A percentile compares a stretch with the other conserved stretches of the same genome.
Conservation (phyloP, 1,140 invertebrate species). For the Bombus picipes region DNA sequence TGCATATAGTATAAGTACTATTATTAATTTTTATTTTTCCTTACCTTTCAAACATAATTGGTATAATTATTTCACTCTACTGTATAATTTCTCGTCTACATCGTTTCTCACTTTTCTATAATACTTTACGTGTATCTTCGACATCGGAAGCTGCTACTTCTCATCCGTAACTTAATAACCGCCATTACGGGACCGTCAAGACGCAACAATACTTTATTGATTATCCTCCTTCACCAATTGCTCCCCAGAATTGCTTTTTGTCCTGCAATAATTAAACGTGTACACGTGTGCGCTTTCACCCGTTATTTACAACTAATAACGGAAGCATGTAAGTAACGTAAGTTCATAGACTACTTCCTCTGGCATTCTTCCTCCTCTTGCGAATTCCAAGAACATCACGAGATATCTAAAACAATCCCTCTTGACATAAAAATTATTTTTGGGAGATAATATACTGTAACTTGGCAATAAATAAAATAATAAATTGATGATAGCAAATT, state of each 20-base stretch:
- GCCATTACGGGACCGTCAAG: not conserved
- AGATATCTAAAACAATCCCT: not conserved
- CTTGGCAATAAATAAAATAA: not conserved
- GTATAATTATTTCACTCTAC: not conserved
- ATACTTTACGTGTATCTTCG: not conserved
- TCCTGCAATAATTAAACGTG: not conserved
- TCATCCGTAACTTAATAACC: not conserved
- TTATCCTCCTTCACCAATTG: not conserved
- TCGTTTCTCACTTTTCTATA: not conserved
- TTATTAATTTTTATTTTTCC: not conserved
- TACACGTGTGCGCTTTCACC: constrained; percentile 1
- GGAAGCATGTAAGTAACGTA: not conserved
- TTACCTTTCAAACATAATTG: not conserved
- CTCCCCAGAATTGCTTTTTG: not conserved
- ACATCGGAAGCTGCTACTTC: not conserved
- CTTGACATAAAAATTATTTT: not conserved
- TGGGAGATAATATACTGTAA: not conserved
- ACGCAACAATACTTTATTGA: constrained; percentile 9
- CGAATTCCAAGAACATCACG: not conserved
- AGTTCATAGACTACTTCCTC: not conserved
- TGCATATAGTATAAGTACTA: not conserved
- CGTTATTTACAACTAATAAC: constrained; percentile 6
- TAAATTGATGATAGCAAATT: not conserved
- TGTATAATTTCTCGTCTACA: not conserved
- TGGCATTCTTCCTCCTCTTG: not conserved